A percentile compares a stretch with the other conserved stretches of the same genome.
Evolutionary conservation across 2,888 invertebrate species (phyloP).

Genomic region (Artemia sp.): DNA sequence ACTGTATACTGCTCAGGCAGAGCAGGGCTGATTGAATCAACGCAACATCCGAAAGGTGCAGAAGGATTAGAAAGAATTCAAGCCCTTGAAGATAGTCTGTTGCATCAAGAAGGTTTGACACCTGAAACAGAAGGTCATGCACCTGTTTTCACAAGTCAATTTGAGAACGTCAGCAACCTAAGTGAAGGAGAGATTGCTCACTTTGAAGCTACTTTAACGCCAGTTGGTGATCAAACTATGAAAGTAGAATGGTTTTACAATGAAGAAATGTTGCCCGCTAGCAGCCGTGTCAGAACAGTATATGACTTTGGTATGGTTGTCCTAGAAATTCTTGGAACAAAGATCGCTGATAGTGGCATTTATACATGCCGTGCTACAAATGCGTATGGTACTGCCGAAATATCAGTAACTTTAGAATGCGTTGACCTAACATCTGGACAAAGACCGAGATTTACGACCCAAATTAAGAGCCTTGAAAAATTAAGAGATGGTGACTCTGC

Average conservation of each 20-base stretch:
- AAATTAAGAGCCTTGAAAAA: slow-evolving; percentile 56
- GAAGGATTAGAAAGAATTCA: slow-evolving; percentile 80
- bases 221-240: slow-evolving; percentile 84
- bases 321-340: slow-evolving; percentile 82
- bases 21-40: slow-evolving; percentile 63
- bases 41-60: slow-evolving; percentile 87
- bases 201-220: slow-evolving; percentile 88
- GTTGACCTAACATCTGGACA: slow-evolving; percentile 64
- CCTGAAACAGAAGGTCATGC: slow-evolving; percentile 64
- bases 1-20: slow-evolving; percentile 60
- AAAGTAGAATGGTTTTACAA: slow-evolving; percentile 92
- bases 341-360: slow-evolving; percentile 74
- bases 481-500: slow-evolving; percentile 82
- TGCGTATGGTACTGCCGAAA: slow-evolving; percentile 71
- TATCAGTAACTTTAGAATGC: slow-evolving; percentile 61
- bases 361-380: slow-evolving; percentile 78
- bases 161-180: slow-evolving; percentile 60
- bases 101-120: slow-evolving; percentile 48
- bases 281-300: slow-evolving; percentile 72
- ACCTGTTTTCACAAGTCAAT: slow-evolving; percentile 68
- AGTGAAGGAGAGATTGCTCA: slow-evolving; percentile 92
- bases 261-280: slow-evolving; percentile 53
- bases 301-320: slow-evolving; percentile 96
- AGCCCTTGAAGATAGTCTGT: slow-evolving; percentile 68
- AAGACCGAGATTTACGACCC: slow-evolving; percentile 71